Percentiles rank a stretch among this genome's conserved stretches.
Evolutionary conservation across 2,797 vertebrate species (phyloP).

Genomic region (Bovichtus variegatus): DNA sequence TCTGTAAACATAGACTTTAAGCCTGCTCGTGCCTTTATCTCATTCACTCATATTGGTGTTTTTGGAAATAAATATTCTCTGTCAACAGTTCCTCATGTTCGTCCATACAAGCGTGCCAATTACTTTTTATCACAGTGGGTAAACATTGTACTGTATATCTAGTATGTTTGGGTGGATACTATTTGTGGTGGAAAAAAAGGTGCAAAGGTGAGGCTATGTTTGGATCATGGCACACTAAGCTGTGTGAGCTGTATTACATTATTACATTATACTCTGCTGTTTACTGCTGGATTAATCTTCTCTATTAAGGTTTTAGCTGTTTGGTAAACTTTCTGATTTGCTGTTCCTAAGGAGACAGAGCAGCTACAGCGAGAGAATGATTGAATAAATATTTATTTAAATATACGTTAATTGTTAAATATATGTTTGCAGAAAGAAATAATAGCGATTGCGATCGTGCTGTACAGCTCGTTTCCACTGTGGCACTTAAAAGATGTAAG

Average conservation of each 20-base stretch:
- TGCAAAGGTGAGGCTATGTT: constrained; percentile 35
- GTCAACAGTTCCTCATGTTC: constrained; percentile 67
- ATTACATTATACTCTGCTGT: constrained; percentile 40
- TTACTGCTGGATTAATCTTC: constrained; percentile 52
- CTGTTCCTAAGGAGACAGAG: constrained; percentile 16
- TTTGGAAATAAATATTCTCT: constrained; percentile 61
- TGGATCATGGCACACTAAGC: constrained; percentile 20
- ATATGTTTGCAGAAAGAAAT: background rate
- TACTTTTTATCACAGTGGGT: constrained; percentile 41
- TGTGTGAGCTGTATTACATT: constrained; percentile 35
- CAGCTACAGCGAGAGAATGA: constrained; percentile 11
- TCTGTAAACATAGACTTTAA: constrained; percentile 55
- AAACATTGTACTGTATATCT: constrained; percentile 55
- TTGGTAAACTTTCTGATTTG: constrained; percentile 40
- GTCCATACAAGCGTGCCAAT: constrained; percentile 42
- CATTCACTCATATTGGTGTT: constrained; percentile 50
- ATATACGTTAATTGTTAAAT: too few relatives aligned
- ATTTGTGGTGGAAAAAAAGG: constrained; percentile 13
- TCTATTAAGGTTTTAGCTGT: constrained; percentile 34
- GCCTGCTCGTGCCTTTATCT: constrained; percentile 55
- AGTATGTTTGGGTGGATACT: constrained; percentile 42
- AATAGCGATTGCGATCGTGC: background rate
- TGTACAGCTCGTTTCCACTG: background rate
- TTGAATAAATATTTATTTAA: constrained; percentile 22
- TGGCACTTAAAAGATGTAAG: constrained; percentile 4